Base-by-base conservation (phyloP, 2,797 vertebrate species). In the Neostethus bicornis region DNA sequence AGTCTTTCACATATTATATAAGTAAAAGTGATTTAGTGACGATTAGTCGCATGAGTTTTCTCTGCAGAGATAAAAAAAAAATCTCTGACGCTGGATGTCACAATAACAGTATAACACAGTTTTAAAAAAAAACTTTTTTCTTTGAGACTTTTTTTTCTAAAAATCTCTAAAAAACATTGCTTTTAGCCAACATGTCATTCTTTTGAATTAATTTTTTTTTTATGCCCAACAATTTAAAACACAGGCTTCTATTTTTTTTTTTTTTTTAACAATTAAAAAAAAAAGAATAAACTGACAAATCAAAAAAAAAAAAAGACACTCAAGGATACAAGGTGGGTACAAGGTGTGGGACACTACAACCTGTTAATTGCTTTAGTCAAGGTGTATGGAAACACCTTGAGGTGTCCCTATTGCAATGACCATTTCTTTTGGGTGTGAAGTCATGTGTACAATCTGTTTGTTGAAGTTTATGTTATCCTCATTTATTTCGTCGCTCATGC, bases 311-410 rank as follows among this genome's bases (percentile, higher is more conserved):
- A n/a, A n/a, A n/a, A n/a, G n/a, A n/a, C n/a, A n/a, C n/a, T 56
- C 45, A 35, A 73, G 61, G 37, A 81, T 54, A 72, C 78, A 64
- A 53, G 70, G 58, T 37, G 54, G 67, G 56, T 61, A 62, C 69
- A 52, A 61, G 63, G 73, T 59, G 66, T 50, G 9, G 57, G 59
- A 31, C 12, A 42, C 25, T 11, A 11, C 61, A 13, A 51, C 55
- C 58, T 7, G 13, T n/a, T 9, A 14, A 82, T 96, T 98, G 93
- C 95, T 92, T 92, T 98, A 97, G 87, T 98, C 97, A 94, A 99
- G 96, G 95, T 99, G 99, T 96, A 99, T 99, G 94, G 99, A 99
- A 93, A 99, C 95, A 94, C 99, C 99, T 94, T 99, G 99, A 92
- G 96, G 99, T 73, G 97, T 97, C 4, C 97, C 97, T 90, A 99